Evolutionary conservation across 2,888 invertebrate species (phyloP).

Genomic region (Steinernema scapterisci): DNA sequence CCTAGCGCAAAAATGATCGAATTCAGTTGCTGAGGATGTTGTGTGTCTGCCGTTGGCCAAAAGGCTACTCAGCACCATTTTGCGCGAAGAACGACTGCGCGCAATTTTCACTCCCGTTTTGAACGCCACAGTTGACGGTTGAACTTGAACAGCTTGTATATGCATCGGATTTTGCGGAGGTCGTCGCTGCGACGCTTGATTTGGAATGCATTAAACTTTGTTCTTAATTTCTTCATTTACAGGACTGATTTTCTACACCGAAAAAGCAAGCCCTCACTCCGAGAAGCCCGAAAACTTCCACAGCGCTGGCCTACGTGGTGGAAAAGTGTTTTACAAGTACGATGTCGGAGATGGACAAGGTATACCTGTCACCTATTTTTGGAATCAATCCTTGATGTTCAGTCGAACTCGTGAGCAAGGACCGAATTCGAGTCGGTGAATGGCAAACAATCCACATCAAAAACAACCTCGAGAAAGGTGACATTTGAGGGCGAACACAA

Average conservation of each 20-base stretch:
- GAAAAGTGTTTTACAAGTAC: constrained; percentile 55
- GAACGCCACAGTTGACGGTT: too few relatives aligned
- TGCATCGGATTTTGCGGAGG: too few relatives aligned
- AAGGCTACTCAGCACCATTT: too few relatives aligned
- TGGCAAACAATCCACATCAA: constrained; percentile 53
- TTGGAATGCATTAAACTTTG: too few relatives aligned
- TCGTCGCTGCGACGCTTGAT: neutral
- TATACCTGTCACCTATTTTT: too few relatives aligned
- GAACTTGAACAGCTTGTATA: too few relatives aligned
- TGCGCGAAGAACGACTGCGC: too few relatives aligned
- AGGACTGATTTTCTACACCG: constrained; percentile 47
- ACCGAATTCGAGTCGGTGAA: constrained; percentile 41
- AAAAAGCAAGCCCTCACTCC: constrained; percentile 22
- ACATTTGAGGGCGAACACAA: neutral
- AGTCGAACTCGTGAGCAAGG: constrained; percentile 31
- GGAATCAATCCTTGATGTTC: neutral
- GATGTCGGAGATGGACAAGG: constrained; percentile 55
- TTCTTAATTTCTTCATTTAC: too few relatives aligned
- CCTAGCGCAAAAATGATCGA: too few relatives aligned
- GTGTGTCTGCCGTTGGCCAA: too few relatives aligned
- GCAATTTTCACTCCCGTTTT: too few relatives aligned
- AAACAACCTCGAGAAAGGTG: constrained; percentile 45
- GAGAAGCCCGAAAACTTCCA: constrained; percentile 39
- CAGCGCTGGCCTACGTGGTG: constrained; percentile 43
- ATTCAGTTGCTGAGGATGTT: too few relatives aligned